These are phyloP conservation scores for Zaprionus inermis DNA, from an alignment of 1,140 invertebrate species.

Conservation along the genomic window DNA sequence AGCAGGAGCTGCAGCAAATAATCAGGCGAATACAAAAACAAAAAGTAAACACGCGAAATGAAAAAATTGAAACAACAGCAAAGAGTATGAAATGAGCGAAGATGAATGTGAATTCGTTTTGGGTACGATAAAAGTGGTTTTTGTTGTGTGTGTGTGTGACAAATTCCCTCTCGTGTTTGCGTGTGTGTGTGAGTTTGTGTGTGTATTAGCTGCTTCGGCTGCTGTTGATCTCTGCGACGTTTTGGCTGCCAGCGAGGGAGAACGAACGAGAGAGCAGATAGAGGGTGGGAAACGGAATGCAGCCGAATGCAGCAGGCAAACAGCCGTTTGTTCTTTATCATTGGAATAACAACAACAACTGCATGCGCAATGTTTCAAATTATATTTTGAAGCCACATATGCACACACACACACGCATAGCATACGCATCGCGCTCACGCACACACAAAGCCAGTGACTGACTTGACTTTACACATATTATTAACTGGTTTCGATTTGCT, in stretches of 20 bases:
- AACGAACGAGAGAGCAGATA: slow-evolving; percentile 7
- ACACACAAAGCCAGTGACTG: slow-evolving; percentile 10
- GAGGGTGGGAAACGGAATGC: slow-evolving; percentile 33
- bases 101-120: slow-evolving; percentile 50
- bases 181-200: slow-evolving; percentile 8
- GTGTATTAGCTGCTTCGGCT: slow-evolving; percentile 24
- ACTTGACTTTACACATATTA: slow-evolving; percentile 35
- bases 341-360: slow-evolving; percentile 23
- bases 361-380: slow-evolving; percentile 46
- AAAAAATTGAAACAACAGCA: slow-evolving; percentile 30
- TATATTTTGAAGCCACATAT: slow-evolving; percentile 52
- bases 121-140: slow-evolving; percentile 26
- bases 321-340: slow-evolving; percentile 52
- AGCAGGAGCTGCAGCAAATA: slow-evolving; percentile 15
- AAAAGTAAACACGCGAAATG: slow-evolving; percentile 37
- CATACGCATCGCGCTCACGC: slow-evolving; percentile 2
- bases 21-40: slow-evolving; percentile 8
- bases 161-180: slow-evolving; percentile 1
- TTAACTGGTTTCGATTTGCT: slow-evolving; percentile 57
- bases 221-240: slow-evolving; percentile 20
- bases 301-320: slow-evolving; percentile 30
- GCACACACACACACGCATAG: slow-evolving; percentile 23
- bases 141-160: slow-evolving; percentile 15
- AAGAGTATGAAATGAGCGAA: slow-evolving; percentile 10
- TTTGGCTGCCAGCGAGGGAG: slow-evolving; percentile 10